phyloP scores from a whole-genome alignment of 1,140 invertebrate species.

The Cardiocondyla obscurior region DNA sequence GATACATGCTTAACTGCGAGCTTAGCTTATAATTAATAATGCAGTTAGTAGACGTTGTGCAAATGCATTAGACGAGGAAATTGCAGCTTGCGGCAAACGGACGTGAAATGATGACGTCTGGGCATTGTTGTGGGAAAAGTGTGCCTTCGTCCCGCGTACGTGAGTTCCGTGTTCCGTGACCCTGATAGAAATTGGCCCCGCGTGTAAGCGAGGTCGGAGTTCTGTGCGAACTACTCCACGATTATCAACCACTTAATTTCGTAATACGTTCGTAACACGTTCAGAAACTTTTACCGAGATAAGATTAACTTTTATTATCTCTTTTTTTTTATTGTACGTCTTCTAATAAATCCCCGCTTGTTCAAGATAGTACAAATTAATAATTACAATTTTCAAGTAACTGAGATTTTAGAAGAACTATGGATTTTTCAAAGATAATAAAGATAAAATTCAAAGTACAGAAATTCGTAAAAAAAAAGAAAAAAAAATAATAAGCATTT shows the following conservation, averaged over 20 bases:
- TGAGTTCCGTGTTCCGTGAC: conserved; percentile 81
- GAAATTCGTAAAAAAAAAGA: too few species aligned
- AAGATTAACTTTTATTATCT: not conserved
- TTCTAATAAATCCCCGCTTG: not conserved
- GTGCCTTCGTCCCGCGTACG: conserved; percentile 80
- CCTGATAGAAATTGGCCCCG: conserved; percentile 76
- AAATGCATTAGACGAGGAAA: conserved; percentile 70
- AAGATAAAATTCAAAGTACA: too few species aligned
- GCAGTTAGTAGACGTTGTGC: conserved; percentile 29
- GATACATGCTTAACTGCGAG: not conserved
- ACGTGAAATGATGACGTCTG: conserved; percentile 62
- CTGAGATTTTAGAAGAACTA: not conserved
- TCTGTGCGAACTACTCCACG: not conserved
- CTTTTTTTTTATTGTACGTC: not conserved
- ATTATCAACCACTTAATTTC: conserved; percentile 16
- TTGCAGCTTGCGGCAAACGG: conserved; percentile 57
- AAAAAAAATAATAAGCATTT: not conserved
- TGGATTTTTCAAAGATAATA: too few species aligned
- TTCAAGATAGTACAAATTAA: not conserved
- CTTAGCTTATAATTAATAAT: conserved; percentile 25
- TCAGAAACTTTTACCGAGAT: not conserved
- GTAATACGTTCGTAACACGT: not conserved
- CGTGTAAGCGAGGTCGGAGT: conserved; percentile 19
- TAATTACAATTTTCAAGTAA: not conserved
- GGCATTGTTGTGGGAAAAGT: conserved; percentile 81